Percentiles rank a stretch among this genome's conserved stretches.
These are phyloP conservation scores for Pandemis cinnamomeana DNA, from an alignment of 2,888 invertebrate species.

Conservation along the genomic window DNA sequence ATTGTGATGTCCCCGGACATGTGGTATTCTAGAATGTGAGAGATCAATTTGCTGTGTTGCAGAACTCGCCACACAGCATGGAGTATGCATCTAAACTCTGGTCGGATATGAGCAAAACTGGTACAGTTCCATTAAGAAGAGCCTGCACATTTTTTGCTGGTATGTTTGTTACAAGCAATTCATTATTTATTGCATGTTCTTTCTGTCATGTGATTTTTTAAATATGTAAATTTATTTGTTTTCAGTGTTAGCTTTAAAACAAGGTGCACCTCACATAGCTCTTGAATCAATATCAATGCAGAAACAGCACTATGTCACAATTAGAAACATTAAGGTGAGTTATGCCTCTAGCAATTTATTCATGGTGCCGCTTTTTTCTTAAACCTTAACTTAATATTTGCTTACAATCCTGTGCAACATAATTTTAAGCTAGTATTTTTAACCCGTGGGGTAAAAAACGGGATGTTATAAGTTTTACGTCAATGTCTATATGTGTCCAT, in stretches of 20 bases:
- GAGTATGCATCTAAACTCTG: constrained; percentile 86
- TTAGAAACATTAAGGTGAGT: constrained; percentile 87
- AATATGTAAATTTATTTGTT: constrained; percentile 39
- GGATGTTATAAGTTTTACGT: too few relatives aligned
- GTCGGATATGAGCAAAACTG: constrained; percentile 83
- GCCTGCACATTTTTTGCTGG: constrained; percentile 86
- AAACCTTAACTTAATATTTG: too few relatives aligned
- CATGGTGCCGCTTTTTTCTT: background rate
- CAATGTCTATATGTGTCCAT: too few relatives aligned
- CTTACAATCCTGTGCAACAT: too few relatives aligned
- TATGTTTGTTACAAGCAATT: constrained; percentile 45
- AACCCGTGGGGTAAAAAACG: too few relatives aligned
- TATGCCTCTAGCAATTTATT: constrained; percentile 13
- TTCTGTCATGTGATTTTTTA: background rate
- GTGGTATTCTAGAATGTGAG: too few relatives aligned
- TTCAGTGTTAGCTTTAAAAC: constrained; percentile 87
- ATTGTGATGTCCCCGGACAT: too few relatives aligned
- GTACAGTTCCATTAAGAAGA: constrained; percentile 85
- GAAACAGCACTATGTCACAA: constrained; percentile 86
- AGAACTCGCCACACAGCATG: constrained; percentile 89
- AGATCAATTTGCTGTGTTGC: constrained; percentile 49
- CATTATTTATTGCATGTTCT: background rate
- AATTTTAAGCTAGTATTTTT: background rate
- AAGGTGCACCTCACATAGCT: constrained; percentile 87
- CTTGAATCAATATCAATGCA: constrained; percentile 86